A percentile compares a stretch with the other conserved stretches of the same genome.
Conservation (phyloP, 2,888 invertebrate genomes). For the Heliconius sara region DNA sequence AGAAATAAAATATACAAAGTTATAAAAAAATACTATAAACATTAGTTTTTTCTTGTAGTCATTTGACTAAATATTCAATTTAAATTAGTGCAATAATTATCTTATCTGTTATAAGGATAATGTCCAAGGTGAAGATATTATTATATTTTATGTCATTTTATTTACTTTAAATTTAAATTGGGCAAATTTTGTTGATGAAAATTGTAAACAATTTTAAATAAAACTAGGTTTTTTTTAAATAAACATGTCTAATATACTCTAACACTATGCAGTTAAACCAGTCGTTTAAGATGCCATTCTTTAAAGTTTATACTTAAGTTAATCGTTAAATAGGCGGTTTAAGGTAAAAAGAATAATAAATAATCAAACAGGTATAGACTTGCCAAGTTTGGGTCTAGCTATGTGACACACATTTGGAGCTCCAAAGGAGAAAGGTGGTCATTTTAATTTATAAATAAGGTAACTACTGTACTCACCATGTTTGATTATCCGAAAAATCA, state of each 20-base stretch:
- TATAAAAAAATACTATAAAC: no score
- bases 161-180: no score
- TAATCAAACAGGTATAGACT: conserved; percentile 31
- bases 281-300: background rate
- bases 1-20: no score
- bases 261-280: background rate
- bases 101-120: conserved; percentile 8
- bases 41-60: background rate
- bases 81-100: conserved; percentile 8
- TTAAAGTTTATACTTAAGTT: background rate
- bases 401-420: conserved; percentile 26
- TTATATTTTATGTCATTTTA: background rate
- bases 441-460: conserved; percentile 7
- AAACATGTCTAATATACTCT: background rate
- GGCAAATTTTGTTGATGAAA: background rate
- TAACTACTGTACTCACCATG: conserved; percentile 76
- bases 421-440: conserved; percentile 4
- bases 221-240: background rate
- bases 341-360: conserved; percentile 13
- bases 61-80: background rate
- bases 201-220: background rate
- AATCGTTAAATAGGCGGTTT: background rate
- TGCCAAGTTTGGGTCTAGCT: conserved; percentile 27
- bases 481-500: conserved; percentile 84
- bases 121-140: conserved; percentile 8